Base-by-base conservation (phyloP, 2,113 vertebrate species). In the Cricetomys ansorgei region DNA sequence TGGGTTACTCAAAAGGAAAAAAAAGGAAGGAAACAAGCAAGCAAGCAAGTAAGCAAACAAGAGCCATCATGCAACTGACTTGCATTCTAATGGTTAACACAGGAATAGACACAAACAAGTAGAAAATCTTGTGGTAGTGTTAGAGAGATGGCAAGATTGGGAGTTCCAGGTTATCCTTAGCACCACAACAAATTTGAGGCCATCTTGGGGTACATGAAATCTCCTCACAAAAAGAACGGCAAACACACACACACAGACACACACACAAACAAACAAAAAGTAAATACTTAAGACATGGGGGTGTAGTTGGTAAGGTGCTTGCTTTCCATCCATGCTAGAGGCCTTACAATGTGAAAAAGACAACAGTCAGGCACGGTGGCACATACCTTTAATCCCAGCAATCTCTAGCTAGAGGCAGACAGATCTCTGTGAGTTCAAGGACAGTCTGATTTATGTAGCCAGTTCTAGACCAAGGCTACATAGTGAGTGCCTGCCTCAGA, bases 61-160 rank as follows among this genome's bases (percentile, higher is more conserved):
- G 25, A 64, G 17, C 31, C 59, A 11, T 89, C 37, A 23, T 48
- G 25, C 84, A 91, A 34, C 11, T 91, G 50, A 34, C 53, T n/a
- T 80, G 75, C 25, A 84, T 91, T 65, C 43, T 89, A 86, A 7
- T 40, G 55, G 11, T 17, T 96, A 75, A 90, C 25, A 77, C 29
- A 89, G 34, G 93, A 77, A 72, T 21, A 86, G 48, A 94, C 15
- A 83, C 83, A 96, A 95, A 43, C 4, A 92, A 90, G 43, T 57
- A 93, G 55, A 34, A 69, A 87, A 83, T 27, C 6, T 25, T 40
- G 75, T 77, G 15, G 27, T 50, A 11, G 75, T 11, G 7, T 25
- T 15, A 59, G 79, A 2, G 53, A 40, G 79, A 80, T 1, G 75
- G 15, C 15, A 53, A 34, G 75, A 9, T 34, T 1, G 8, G 45